Base-by-base conservation (phyloP, 2,888 invertebrate genomes). In the Lomographa bimaculata region DNA sequence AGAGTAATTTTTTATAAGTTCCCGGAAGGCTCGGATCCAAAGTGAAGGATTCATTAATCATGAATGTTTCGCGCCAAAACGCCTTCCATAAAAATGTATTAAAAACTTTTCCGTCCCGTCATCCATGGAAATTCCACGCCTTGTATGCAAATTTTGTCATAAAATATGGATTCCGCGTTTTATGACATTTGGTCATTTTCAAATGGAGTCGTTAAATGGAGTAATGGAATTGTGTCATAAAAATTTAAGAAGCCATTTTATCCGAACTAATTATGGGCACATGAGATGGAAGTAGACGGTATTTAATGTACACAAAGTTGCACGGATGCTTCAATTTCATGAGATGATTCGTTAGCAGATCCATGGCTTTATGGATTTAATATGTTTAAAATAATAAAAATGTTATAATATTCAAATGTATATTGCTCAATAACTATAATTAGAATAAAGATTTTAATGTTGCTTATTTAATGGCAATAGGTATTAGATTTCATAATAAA, bases 51-150 rank as follows among this genome's bases (percentile, higher is more conserved):
- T 4, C 69, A 85, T 86, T 84, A 81, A 86, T 86, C 86, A 86
- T 79, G 71, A 67, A 67, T 65, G 69, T 65, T 74, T 68, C 67
- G 67, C 76, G 72, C 73, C 71, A 74, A 79, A 80, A 79, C 57
- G 73, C 71, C 69, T 81, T 83, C 77, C 77, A 79, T 77, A 77
- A 80, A 79, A 79, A 82, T 79, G 77, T 82, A 82, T 82, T 80
- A 80, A 81, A 52, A 81, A 76, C 64, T 79, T 83, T 77, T 63
- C 68, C 60, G 35, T 66, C 72, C 65, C 75, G 71, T 76, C 74
- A 76, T 74, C 67, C 67, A 50, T 62, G 55, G 60, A 63, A 64
- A 66, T 73, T 65, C 68, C 68, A 65, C 78, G 77, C 70, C 73
- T 73, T 77, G 65, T 83, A 82, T 82, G 85, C 73, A 79, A 85